Conservation (phyloP, 2,888 invertebrate genomes). For the Tipula unca region DNA sequence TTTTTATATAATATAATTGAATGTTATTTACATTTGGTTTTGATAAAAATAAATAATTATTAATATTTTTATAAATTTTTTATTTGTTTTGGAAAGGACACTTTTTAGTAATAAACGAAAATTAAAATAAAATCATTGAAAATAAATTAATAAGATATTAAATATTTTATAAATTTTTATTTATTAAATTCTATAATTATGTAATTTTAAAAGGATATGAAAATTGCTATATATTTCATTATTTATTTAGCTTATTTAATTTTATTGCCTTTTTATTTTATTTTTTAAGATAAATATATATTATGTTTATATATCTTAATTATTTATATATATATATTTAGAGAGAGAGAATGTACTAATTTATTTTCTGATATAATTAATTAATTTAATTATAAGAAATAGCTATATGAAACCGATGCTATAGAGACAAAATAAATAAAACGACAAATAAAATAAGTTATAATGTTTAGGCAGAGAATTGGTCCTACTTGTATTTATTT, state of each 20-base stretch:
- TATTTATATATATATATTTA: not conserved
- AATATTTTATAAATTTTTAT: not conserved
- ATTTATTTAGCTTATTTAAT: not conserved
- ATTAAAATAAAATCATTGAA: not conserved
- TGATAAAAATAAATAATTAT: not conserved
- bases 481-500: not conserved
- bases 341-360: not conserved
- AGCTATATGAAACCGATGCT: not conserved
- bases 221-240: not conserved
- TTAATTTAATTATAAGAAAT: not conserved
- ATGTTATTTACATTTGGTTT: not conserved
- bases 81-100: not conserved
- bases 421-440: slow-evolving; percentile 1
- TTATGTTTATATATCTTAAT: not conserved
- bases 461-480: not conserved
- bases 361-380: not conserved
- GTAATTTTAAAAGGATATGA: not conserved
- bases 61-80: not conserved
- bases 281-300: not conserved
- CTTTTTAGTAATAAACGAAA: not conserved
- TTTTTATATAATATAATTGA: not conserved
- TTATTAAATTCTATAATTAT: not conserved
- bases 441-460: not conserved
- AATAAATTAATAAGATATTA: not conserved
- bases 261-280: not conserved